phyloP scores from a whole-genome alignment of 1,140 invertebrate genomes.

The Homarus americanus region DNA sequence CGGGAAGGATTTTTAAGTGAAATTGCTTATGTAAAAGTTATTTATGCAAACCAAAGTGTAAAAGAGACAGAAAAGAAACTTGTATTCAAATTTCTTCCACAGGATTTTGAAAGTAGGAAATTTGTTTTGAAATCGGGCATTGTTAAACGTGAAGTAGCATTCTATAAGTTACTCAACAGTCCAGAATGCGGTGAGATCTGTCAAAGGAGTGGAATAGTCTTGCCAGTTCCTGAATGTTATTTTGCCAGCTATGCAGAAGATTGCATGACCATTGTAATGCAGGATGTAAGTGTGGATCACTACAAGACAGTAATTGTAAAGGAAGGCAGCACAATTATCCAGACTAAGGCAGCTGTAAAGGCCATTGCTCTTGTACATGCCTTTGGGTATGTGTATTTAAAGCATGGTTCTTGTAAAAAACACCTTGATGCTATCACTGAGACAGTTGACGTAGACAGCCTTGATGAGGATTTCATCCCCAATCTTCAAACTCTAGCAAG shows the following conservation, averaged over 20 bases:
- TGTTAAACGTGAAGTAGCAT: conserved; percentile 47
- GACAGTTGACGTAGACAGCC: conserved; percentile 24
- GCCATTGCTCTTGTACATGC: conserved; percentile 49
- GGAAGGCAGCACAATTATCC: conserved; percentile 49
- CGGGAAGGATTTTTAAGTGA: conserved; percentile 61
- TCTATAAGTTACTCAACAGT: conserved; percentile 27
- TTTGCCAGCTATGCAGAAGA: conserved; percentile 31
- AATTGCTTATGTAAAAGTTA: conserved; percentile 46
- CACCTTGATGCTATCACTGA: not conserved
- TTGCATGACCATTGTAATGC: conserved; percentile 43
- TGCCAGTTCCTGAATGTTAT: conserved; percentile 50
- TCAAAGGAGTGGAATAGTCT: conserved; percentile 21
- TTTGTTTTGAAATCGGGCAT: conserved; percentile 41
- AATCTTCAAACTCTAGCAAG: conserved; percentile 38
- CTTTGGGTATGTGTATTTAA: conserved; percentile 23
- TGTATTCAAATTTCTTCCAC: conserved; percentile 58
- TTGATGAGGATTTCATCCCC: conserved; percentile 27
- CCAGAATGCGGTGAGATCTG: conserved; percentile 27
- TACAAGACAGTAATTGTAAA: conserved; percentile 48
- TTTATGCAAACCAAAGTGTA: not conserved
- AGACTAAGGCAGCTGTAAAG: conserved; percentile 48
- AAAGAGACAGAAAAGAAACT: conserved; percentile 1
- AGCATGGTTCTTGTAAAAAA: not conserved
- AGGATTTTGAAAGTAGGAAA: not conserved
- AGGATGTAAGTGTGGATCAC: conserved; percentile 27